These are phyloP conservation scores for Cardiocondyla obscurior DNA, from an alignment of 1,140 invertebrate genomes.

Conservation along the genomic window DNA sequence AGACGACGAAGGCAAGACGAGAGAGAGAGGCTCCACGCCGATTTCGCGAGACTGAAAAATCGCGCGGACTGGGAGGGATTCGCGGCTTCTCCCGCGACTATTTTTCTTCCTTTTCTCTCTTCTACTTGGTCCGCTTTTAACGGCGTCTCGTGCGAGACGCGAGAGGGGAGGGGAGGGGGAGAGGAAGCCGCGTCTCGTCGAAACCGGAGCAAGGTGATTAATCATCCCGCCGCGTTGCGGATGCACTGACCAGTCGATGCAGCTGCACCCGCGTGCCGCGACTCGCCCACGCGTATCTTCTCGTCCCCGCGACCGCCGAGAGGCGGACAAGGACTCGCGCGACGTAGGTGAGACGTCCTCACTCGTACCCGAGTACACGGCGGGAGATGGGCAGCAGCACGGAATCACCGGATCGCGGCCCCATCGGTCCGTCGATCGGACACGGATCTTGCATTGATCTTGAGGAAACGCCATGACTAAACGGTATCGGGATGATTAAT, in stretches of 20 bases:
- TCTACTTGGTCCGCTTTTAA: neutral
- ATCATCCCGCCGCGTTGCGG: slow-evolving; percentile 51
- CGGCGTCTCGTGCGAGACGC: neutral
- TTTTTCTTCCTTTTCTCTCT: neutral
- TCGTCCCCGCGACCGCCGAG: neutral
- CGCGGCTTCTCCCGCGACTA: neutral
- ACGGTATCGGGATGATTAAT: slow-evolving; percentile 37
- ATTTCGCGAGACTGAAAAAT: neutral
- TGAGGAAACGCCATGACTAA: slow-evolving; percentile 32
- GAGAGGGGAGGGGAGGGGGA: neutral
- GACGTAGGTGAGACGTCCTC: slow-evolving; percentile 12
- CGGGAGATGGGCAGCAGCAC: neutral
- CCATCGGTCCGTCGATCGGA: neutral
- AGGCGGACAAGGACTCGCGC: neutral
- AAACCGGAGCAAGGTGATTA: slow-evolving; percentile 66
- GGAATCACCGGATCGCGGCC: slow-evolving; percentile 46
- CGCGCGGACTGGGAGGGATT: neutral
- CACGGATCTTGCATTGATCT: slow-evolving; percentile 5
- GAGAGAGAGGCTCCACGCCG: neutral
- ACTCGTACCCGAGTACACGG: neutral
- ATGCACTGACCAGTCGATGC: slow-evolving; percentile 66
- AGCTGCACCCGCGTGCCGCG: slow-evolving; percentile 46
- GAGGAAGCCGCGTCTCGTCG: slow-evolving; percentile 47
- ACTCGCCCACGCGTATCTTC: slow-evolving; percentile 47
- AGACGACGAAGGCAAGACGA: too few relatives aligned